Evolutionary conservation across 2,888 invertebrate genomes (phyloP).

Genomic region (Drosophila phalerata): DNA sequence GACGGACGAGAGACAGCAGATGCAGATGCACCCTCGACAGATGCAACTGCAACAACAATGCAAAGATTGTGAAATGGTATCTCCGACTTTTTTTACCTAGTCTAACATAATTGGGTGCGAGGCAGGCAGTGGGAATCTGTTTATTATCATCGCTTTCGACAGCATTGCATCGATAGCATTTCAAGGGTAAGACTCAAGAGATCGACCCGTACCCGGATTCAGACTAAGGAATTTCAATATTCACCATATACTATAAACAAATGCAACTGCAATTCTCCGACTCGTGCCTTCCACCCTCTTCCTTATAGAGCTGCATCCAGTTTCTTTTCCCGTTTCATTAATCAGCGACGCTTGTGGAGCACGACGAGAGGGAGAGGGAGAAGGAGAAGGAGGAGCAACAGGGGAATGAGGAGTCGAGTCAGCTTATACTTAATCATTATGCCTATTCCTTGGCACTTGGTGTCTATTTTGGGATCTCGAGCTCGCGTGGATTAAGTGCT

Average conservation of each 20-base stretch:
- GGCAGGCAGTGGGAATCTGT: conserved; percentile 64
- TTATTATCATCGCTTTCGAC: conserved; percentile 52
- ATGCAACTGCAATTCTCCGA: conserved; percentile 4
- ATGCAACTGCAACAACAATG: conserved; percentile 50
- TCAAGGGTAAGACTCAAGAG: conserved; percentile 62
- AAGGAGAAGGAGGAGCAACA: conserved; percentile 2
- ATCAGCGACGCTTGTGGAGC: conserved; percentile 58
- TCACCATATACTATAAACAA: conserved; percentile 37
- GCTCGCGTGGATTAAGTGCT: conserved; percentile 54
- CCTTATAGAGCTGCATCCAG: conserved; percentile 6
- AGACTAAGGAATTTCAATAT: conserved; percentile 6
- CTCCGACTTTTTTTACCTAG: conserved; percentile 62
- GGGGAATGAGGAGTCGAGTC: not conserved
- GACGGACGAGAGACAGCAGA: conserved; percentile 12
- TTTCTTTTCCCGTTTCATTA: conserved; percentile 42
- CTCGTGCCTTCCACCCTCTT: not conserved
- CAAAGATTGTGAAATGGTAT: conserved; percentile 43
- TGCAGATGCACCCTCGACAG: conserved; percentile 50
- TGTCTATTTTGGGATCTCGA: conserved; percentile 53
- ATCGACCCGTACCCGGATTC: conserved; percentile 6
- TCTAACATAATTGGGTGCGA: conserved; percentile 61
- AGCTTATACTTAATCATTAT: conserved; percentile 20
- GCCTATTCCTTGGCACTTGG: conserved; percentile 22
- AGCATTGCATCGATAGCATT: conserved; percentile 32
- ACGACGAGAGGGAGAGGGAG: conserved; percentile 19